These are phyloP conservation scores for Xestia xanthographa DNA, from an alignment of 2,888 invertebrate species.

Conservation along the genomic window DNA sequence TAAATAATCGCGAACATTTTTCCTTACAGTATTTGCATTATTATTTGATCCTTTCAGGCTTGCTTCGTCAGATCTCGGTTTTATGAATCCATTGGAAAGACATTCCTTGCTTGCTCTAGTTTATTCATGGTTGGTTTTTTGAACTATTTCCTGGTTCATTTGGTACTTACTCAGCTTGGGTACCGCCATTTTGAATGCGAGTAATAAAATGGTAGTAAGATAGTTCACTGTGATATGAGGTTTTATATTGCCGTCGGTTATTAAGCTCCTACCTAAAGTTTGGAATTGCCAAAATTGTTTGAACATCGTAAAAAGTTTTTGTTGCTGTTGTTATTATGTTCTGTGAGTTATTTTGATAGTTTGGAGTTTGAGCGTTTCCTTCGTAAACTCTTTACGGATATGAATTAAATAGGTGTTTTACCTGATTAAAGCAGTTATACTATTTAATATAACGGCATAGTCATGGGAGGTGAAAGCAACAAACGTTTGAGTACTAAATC, in stretches of 20 bases:
- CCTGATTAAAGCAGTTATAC: not conserved
- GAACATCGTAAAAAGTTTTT: conserved; percentile 18
- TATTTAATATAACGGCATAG: not conserved
- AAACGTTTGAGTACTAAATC: not conserved
- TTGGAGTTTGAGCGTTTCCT: not conserved
- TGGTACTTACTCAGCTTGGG: not conserved
- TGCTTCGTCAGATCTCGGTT: conserved; percentile 7
- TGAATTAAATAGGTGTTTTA: not conserved
- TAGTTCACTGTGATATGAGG: conserved; percentile 33
- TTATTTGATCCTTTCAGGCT: conserved; percentile 30
- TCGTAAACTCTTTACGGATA: not conserved
- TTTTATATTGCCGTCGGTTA: conserved; percentile 28
- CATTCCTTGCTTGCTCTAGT: not conserved
- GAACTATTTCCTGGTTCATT: conserved; percentile 25
- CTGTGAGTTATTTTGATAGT: conserved; percentile 18
- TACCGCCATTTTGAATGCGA: not conserved
- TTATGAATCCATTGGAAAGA: conserved; percentile 24
- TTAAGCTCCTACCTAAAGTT: conserved; percentile 5
- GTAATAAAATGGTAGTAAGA: conserved; percentile 25
- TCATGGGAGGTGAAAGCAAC: not conserved
- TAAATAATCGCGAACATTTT: conserved; percentile 36
- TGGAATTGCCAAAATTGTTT: conserved; percentile 7
- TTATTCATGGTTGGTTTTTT: conserved; percentile 14
- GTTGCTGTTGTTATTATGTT: conserved; percentile 2
- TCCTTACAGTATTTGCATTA: conserved; percentile 29